phyloP scores from a whole-genome alignment of 2,113 vertebrate species.

The Serinus canaria region DNA sequence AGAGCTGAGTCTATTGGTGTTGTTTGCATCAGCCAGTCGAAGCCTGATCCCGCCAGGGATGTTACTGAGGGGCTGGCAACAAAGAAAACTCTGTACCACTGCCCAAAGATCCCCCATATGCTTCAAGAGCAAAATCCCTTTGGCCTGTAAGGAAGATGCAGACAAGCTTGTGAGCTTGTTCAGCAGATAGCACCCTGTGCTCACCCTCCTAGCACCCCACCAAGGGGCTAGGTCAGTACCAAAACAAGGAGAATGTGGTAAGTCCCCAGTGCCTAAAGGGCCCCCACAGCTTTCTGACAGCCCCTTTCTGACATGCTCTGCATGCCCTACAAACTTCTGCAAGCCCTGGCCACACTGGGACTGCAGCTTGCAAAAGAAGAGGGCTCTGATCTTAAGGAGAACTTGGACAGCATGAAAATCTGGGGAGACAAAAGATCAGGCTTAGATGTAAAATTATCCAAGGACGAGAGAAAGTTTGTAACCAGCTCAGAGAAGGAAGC shows the following conservation, averaged over 20 bases:
- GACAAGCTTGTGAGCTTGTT: neutral
- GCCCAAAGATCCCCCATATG: neutral
- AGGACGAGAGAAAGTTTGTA: conserved; percentile 4
- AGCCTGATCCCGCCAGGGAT: neutral
- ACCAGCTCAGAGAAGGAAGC: neutral
- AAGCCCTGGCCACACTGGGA: neutral
- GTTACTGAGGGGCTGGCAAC: neutral
- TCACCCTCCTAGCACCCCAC: neutral
- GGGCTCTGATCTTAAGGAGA: neutral
- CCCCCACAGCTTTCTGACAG: neutral
- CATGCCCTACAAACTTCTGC: neutral
- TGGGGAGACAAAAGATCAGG: neutral
- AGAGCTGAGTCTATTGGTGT: neutral
- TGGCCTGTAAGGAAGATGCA: neutral
- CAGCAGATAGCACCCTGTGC: neutral
- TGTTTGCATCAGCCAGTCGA: neutral
- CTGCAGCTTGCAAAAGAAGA: neutral
- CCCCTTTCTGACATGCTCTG: neutral
- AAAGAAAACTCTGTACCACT: neutral
- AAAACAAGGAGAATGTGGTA: neutral
- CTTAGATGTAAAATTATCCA: neutral
- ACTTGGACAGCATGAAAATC: neutral
- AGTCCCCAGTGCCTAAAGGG: rapidly evolving
- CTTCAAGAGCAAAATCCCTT: neutral
- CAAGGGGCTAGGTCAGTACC: neutral